Evolutionary conservation across 2,113 vertebrate species (phyloP).

Genomic region (Grallaria varia): DNA sequence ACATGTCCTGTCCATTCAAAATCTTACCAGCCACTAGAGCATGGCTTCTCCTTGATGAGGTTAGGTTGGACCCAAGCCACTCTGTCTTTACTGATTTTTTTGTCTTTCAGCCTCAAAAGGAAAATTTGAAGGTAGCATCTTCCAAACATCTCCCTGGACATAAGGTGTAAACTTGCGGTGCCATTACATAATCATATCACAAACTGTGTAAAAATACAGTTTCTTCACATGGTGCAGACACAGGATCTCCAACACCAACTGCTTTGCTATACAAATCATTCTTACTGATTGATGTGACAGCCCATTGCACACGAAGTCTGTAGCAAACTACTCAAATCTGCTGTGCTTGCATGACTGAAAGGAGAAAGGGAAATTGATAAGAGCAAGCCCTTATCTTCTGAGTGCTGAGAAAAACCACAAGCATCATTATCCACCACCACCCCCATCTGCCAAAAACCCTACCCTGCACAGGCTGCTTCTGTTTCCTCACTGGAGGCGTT

Average conservation of each 20-base stretch:
- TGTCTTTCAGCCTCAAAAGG: background rate
- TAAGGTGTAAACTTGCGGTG: background rate
- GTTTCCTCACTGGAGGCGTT: background rate
- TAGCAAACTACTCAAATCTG: background rate
- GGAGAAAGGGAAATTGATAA: background rate
- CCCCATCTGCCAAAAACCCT: background rate
- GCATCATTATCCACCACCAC: background rate
- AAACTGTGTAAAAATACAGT: background rate
- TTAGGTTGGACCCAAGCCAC: background rate
- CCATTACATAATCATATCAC: background rate
- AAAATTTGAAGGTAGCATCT: background rate
- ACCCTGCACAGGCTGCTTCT: background rate
- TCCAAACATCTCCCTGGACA: background rate
- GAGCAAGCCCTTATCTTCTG: background rate
- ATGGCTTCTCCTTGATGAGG: background rate
- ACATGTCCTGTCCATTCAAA: background rate
- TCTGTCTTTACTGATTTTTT: background rate
- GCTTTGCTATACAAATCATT: background rate
- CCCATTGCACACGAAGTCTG: background rate
- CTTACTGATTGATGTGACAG: background rate
- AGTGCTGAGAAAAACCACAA: background rate
- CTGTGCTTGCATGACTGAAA: background rate
- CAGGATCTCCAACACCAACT: background rate
- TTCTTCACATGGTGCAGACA: fast-evolving
- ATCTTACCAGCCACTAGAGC: background rate